A percentile compares a stretch with the other conserved stretches of the same genome.
Conservation (phyloP, 2,888 invertebrate species). For the Scaptomyza parva region DNA sequence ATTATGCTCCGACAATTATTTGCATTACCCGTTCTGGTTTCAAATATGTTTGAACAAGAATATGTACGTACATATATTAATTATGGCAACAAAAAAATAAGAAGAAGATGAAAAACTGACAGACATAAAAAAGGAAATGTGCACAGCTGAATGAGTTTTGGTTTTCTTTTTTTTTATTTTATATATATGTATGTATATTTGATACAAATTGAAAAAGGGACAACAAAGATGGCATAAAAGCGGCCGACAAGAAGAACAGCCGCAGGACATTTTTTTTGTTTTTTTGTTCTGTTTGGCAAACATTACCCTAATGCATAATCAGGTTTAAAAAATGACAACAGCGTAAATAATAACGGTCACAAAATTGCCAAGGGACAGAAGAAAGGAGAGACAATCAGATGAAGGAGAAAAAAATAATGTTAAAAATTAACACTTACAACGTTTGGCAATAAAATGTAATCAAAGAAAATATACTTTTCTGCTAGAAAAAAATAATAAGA, state of each 20-base stretch:
- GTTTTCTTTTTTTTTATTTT: constrained; percentile 34
- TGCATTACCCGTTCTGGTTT: constrained; percentile 57
- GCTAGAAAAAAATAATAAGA: too few species aligned
- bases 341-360: constrained; percentile 59
- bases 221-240: constrained; percentile 54
- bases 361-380: constrained; percentile 59
- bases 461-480: constrained; percentile 18
- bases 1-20: constrained; percentile 58
- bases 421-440: constrained; percentile 70
- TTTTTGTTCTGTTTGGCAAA: constrained; percentile 15
- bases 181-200: too few species aligned
- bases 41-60: constrained; percentile 62
- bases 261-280: constrained; percentile 46
- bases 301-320: constrained; percentile 65
- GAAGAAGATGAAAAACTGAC: not conserved
- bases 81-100: constrained; percentile 47
- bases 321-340: constrained; percentile 69
- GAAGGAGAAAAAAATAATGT: constrained; percentile 25
- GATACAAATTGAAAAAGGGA: constrained; percentile 70
- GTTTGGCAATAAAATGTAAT: constrained; percentile 65
- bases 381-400: constrained; percentile 63
- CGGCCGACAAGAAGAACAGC: constrained; percentile 33
- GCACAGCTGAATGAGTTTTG: constrained; percentile 72
- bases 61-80: constrained; percentile 69
- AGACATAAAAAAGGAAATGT: constrained; percentile 38